Evolutionary conservation across 1,140 invertebrate genomes (phyloP).

Genomic region (Diploscapter pachys): DNA sequence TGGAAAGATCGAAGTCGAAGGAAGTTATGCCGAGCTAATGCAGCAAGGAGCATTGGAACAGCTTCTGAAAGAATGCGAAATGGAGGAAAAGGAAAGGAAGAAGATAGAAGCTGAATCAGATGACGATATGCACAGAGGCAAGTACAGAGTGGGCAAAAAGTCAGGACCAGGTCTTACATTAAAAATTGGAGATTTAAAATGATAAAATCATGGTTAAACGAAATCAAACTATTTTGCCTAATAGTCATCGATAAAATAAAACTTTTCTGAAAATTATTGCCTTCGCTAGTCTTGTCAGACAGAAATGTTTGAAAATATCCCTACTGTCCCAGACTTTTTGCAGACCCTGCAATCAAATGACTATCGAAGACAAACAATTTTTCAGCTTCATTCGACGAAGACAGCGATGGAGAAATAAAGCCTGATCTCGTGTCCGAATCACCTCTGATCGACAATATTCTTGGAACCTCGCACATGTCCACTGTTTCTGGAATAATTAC

Average conservation of each 20-base stretch:
- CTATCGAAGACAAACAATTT: background rate
- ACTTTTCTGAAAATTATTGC: no score
- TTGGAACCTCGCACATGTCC: constrained; percentile 51
- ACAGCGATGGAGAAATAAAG: constrained; percentile 7
- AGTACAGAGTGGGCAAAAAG: constrained; percentile 4
- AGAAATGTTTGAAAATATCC: background rate
- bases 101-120: constrained; percentile 16
- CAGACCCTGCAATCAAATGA: no score
- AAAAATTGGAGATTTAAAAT: background rate
- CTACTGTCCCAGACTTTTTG: no score
- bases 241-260: no score
- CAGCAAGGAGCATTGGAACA: constrained; percentile 45
- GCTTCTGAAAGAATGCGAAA: constrained; percentile 47
- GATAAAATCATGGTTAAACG: background rate
- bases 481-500: constrained; percentile 51
- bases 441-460: constrained; percentile 29
- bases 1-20: constrained; percentile 43
- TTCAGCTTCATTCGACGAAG: constrained; percentile 5
- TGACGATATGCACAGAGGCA: constrained; percentile 4
- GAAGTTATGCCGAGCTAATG: constrained; percentile 47
- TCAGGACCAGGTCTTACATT: constrained; percentile 6
- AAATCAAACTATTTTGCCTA: no score
- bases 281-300: background rate
- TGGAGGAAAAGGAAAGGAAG: constrained; percentile 23
- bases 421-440: background rate